Percentiles rank a stretch among this genome's conserved stretches.
These are phyloP conservation scores for Polydesmus complanatus DNA, from an alignment of 2,888 invertebrate species.

Conservation along the genomic window DNA sequence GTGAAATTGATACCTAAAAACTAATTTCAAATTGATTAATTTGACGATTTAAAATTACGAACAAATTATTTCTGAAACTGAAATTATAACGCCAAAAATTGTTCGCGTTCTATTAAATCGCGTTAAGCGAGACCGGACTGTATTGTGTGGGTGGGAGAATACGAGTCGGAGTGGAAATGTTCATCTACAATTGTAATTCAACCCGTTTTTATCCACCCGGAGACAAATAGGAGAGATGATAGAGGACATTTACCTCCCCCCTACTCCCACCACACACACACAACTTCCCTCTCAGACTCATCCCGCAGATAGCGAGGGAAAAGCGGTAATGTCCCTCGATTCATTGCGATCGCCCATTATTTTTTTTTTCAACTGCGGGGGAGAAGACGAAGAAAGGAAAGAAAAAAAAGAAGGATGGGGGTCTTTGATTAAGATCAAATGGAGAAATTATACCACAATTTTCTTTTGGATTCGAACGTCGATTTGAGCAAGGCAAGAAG, in stretches of 20 bases:
- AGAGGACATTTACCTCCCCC: not conserved
- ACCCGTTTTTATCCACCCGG: not conserved
- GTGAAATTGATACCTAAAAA: no score
- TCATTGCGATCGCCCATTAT: not conserved
- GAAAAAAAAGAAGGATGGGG: no score
- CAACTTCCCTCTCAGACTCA: not conserved
- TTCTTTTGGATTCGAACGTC: not conserved
- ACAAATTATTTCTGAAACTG: no score
- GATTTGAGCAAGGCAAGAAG: no score
- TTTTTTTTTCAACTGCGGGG: not conserved
- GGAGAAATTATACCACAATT: not conserved
- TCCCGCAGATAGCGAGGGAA: not conserved
- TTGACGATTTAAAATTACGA: no score
- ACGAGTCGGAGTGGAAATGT: not conserved
- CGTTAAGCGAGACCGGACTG: no score
- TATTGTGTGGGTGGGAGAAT: no score
- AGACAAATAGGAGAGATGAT: not conserved
- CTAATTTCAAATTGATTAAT: no score
- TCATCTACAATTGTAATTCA: not conserved
- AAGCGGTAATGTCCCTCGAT: not conserved
- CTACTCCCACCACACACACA: not conserved
- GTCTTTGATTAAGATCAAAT: not conserved
- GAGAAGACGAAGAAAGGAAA: no score
- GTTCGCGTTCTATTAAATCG: no score
- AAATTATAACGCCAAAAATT: no score